Evolutionary conservation across 2,888 invertebrate genomes (phyloP).

Genomic region (Nemotelus pantherinus): DNA sequence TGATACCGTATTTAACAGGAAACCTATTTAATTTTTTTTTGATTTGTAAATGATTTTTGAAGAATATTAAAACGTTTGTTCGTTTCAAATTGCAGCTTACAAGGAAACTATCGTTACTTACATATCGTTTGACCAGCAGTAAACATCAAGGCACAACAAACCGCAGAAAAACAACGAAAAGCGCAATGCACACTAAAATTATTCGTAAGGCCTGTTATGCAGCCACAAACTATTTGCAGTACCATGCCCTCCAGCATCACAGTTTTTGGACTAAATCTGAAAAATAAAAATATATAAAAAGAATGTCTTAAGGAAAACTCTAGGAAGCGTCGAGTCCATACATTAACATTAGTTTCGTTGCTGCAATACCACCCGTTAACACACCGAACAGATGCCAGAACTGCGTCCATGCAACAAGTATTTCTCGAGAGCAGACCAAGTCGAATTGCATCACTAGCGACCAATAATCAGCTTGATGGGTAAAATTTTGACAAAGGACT

Average conservation of each 20-base stretch:
- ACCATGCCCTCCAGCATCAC: slow-evolving; percentile 63
- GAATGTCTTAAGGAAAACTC: not conserved
- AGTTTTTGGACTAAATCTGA: slow-evolving; percentile 62
- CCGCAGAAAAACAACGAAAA: slow-evolving; percentile 64
- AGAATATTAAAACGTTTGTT: not conserved
- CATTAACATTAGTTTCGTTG: slow-evolving; percentile 62
- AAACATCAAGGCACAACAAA: slow-evolving; percentile 65
- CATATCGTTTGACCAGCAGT: slow-evolving; percentile 65
- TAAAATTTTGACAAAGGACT: slow-evolving; percentile 39
- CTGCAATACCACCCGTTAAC: slow-evolving; percentile 63
- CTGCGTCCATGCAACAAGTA: slow-evolving; percentile 65
- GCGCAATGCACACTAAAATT: slow-evolving; percentile 63
- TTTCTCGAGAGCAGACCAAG: slow-evolving; percentile 63
- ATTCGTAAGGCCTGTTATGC: slow-evolving; percentile 62
- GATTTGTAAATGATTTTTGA: no score
- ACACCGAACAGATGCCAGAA: slow-evolving; percentile 66
- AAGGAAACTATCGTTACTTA: slow-evolving; percentile 54
- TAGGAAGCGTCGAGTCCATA: slow-evolving; percentile 42
- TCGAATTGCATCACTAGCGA: slow-evolving; percentile 64
- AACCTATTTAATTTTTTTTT: no score
- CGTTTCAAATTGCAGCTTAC: not conserved
- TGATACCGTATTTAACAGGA: no score
- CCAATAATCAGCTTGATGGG: slow-evolving; percentile 56
- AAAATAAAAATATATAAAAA: slow-evolving; percentile 24
- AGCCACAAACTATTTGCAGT: slow-evolving; percentile 62